Evolutionary conservation across 1,140 invertebrate species (phyloP).

Genomic region (Tenebrio molitor): DNA sequence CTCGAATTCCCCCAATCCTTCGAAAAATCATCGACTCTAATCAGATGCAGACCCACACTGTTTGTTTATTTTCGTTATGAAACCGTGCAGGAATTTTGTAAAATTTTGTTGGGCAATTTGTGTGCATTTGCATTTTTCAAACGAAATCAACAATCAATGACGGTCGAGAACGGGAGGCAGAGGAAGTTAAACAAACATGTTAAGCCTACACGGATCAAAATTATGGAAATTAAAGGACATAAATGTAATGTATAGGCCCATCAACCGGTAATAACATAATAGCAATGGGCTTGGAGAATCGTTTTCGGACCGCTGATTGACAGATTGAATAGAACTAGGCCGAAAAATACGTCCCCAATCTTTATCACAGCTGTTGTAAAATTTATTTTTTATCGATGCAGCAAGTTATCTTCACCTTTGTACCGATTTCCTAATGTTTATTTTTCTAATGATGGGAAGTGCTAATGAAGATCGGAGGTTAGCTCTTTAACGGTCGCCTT

Average conservation of each 20-base stretch:
- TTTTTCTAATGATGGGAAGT: slow-evolving; percentile 18
- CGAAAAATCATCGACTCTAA: slow-evolving; percentile 5
- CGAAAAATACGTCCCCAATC: no score
- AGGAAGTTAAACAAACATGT: slow-evolving; percentile 5
- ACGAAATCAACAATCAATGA: not conserved
- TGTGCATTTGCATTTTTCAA: slow-evolving; percentile 17
- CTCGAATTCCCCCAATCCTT: not conserved
- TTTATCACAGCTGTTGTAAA: no score
- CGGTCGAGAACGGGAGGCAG: not conserved
- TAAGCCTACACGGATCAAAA: slow-evolving; percentile 5
- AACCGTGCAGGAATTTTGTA: not conserved
- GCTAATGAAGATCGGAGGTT: slow-evolving; percentile 12
- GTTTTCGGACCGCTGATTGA: slow-evolving; percentile 1
- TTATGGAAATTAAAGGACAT: slow-evolving; percentile 32
- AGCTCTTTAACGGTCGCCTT: no score
- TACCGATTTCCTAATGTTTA: slow-evolving; percentile 8
- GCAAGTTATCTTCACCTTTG: no score
- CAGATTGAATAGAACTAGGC: slow-evolving; percentile 2
- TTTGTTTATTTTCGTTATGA: slow-evolving; percentile 4
- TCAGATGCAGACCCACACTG: not conserved
- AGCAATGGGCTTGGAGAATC: slow-evolving; percentile 12
- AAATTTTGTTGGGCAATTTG: slow-evolving; percentile 7
- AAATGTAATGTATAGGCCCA: slow-evolving; percentile 1
- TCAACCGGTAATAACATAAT: slow-evolving; percentile 30
- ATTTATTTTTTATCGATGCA: no score